Percentiles rank a stretch among this genome's conserved stretches.
These are phyloP conservation scores for Gopherus flavomarginatus DNA, from an alignment of 2,113 vertebrate species.

Conservation along the genomic window DNA sequence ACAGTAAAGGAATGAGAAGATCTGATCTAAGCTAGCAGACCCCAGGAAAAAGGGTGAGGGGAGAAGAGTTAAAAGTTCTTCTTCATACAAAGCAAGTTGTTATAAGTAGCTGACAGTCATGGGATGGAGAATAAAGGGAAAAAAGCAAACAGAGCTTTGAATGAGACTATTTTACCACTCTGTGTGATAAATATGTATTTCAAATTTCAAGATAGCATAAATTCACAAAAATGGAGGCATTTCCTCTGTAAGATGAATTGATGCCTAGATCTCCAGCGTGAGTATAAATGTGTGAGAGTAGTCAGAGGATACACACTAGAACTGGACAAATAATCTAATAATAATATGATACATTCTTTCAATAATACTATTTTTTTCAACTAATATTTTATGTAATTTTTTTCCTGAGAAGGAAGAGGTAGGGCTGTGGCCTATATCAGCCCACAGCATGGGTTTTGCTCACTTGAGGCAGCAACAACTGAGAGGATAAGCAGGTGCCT, in stretches of 20 bases:
- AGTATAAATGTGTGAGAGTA: background rate
- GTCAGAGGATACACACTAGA: too few relatives aligned
- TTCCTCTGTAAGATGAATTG: background rate
- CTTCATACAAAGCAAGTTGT: background rate
- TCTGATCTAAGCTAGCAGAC: background rate
- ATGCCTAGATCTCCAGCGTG: background rate
- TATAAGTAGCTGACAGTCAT: background rate
- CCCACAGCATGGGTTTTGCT: background rate
- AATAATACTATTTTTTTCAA: background rate
- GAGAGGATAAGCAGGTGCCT: background rate
- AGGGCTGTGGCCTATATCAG: background rate
- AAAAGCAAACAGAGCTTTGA: background rate
- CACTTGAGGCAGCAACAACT: background rate
- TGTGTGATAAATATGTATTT: background rate
- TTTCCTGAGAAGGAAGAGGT: background rate
- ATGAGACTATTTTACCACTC: background rate
- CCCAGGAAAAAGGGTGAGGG: background rate
- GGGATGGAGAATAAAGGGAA: background rate
- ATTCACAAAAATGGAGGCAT: background rate
- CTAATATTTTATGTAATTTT: background rate
- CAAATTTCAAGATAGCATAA: background rate
- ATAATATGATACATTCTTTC: background rate
- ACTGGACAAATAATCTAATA: background rate
- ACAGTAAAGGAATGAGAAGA: background rate
- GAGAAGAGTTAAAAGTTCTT: fast-evolving